phyloP scores from a whole-genome alignment of 1,140 invertebrate genomes.

The Thrips palmi region DNA sequence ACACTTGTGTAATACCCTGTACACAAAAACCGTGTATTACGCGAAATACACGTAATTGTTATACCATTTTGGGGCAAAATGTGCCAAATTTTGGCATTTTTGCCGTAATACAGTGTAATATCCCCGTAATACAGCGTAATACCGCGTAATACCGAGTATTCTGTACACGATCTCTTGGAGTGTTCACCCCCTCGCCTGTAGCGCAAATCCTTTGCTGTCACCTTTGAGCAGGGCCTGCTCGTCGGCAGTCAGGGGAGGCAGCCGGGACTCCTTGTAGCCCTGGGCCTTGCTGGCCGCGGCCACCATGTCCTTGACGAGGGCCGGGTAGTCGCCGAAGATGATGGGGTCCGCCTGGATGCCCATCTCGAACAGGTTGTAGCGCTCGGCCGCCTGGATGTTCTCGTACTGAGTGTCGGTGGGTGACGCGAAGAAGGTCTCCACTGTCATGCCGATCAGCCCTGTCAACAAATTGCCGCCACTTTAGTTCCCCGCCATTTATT shows the following conservation, averaged over 20 bases:
- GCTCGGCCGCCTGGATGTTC: background rate
- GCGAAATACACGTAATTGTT: too few species aligned
- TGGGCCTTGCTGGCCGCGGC: slow-evolving; percentile 23
- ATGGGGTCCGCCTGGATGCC: slow-evolving; percentile 29
- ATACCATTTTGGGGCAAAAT: too few species aligned
- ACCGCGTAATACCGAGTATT: too few species aligned
- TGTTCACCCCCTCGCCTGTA: too few species aligned
- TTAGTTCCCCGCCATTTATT: too few species aligned
- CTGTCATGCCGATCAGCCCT: slow-evolving; percentile 40
- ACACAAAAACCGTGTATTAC: too few species aligned
- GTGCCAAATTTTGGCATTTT: too few species aligned
- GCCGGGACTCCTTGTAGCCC: slow-evolving; percentile 25
- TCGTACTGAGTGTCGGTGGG: slow-evolving; percentile 23
- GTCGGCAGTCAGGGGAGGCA: slow-evolving; percentile 28
- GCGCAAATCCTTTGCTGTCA: too few species aligned
- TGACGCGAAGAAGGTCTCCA: slow-evolving; percentile 39
- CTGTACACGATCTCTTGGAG: too few species aligned
- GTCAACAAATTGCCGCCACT: slow-evolving; percentile 14
- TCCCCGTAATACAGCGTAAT: too few species aligned
- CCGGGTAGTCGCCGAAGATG: slow-evolving; percentile 32
- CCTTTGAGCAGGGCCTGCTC: slow-evolving; percentile 26
- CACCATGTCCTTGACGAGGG: slow-evolving; percentile 26
- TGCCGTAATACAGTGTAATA: too few species aligned
- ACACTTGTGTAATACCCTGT: too few species aligned
- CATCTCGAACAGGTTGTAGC: slow-evolving; percentile 21